These are phyloP conservation scores for Catalaphyllia jardinei DNA, from an alignment of 64 coral and sea anemone genomes.

Conservation along the genomic window DNA sequence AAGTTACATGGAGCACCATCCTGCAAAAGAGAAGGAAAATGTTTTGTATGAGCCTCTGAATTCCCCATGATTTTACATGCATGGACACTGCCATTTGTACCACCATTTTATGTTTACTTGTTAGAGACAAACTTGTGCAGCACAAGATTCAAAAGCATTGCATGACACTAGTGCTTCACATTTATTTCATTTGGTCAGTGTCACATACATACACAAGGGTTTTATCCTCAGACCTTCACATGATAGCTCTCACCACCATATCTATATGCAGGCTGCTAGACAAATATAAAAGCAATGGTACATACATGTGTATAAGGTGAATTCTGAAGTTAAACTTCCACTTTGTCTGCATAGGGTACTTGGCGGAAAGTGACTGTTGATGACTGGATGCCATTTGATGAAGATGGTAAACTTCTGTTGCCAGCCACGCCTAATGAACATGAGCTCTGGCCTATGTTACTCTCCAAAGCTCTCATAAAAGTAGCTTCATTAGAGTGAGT, in stretches of 20 bases:
- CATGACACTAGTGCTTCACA: no score
- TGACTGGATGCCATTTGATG: constrained; percentile 99
- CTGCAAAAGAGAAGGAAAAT: neutral
- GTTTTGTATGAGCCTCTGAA: neutral
- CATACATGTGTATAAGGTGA: no score
- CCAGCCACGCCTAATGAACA: constrained; percentile 75
- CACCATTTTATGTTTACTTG: no score
- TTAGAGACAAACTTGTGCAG: neutral
- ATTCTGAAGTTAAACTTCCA: neutral
- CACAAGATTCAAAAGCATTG: neutral
- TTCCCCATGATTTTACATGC: no score
- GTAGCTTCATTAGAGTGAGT: constrained; percentile 98
- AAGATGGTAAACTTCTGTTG: constrained; percentile 80
- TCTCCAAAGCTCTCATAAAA: constrained; percentile 96
- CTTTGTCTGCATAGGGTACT: constrained; percentile 56
- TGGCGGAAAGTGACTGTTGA: constrained; percentile 97
- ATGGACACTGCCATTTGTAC: no score
- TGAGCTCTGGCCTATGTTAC: constrained; percentile 95
- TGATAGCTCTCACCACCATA: no score
- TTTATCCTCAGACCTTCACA: no score
- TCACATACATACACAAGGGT: no score
- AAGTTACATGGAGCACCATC: constrained; percentile 5
- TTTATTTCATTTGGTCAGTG: no score
- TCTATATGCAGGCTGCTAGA: no score
- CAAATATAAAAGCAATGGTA: no score